Base-by-base conservation (phyloP, 2,113 vertebrate genomes). In the Myotis yumanensis region DNA sequence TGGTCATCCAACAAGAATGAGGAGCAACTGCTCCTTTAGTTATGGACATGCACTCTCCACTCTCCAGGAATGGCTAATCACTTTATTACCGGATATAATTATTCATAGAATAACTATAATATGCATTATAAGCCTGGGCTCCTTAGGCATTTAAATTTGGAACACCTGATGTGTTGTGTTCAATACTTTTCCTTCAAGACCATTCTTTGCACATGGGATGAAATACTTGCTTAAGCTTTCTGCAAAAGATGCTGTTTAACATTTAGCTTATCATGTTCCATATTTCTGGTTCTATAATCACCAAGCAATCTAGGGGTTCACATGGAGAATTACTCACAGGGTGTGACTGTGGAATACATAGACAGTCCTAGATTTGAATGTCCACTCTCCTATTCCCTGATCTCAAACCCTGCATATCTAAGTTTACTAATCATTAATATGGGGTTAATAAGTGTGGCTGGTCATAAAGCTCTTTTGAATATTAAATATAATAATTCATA, bases 1-100 rank as follows among this genome's bases (percentile, higher is more conserved):
- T 68, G 14, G 62, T 71, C 69, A 76, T 43, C 51, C n/a, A 18
- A 0, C 8, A 28, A 51, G 20, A 86, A 20, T 40, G 71, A 86
- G 51, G 20, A 46, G 9, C 37, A 57, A 16, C 8, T 37, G 23
- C 5, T 37, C 16, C 9, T 76, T 93, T 68, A 59, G 8, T 37
- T 2, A 18, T 6, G 43, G 32, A 9, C 16, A 32, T 0, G n/a
- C 3, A 2, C 7, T 40, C 32, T 43, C 7, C 75, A 9, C 4
- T 59, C 59, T 66, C 37, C 52, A 79, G 0, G 4, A 57, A 72
- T 16, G 9, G 16, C 43, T 48, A 25, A 37, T 12, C 18, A 22
- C 4, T 73, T 73, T 43, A 51, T 52, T 72, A n/a, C 1, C 79
- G 1, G 17, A 35, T 17, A 11, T 28, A 57, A 37, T 17, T 30